Base-by-base conservation (phyloP, 2,888 invertebrate genomes). In the Cistogaster globosa region DNA sequence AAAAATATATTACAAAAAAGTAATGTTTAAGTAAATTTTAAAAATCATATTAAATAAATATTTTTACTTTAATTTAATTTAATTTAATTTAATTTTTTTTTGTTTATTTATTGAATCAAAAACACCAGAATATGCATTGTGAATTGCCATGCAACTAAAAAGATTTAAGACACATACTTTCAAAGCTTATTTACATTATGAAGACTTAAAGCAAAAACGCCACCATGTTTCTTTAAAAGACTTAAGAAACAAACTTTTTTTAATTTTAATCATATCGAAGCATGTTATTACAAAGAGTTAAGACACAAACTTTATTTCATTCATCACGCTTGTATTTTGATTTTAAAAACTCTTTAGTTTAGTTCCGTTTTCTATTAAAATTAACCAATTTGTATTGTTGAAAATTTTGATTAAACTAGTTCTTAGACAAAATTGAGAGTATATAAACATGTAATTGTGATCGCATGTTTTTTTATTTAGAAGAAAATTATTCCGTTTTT, bases 201-300 rank as follows among this genome's bases (percentile, higher is more conserved):
- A 84, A 76, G 84, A 86, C 76, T 86, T 74, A 80, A 79, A 74
- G 22, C 42, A 62, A 69, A 86, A 88, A 87, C 86, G 86, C 42
- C n/a, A 3, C 2, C 1, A 26, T 26, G 77, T 48, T 60, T 9
- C 2, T 11, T 36, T 11, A 20, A 16, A 55, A 55, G 38, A 68
- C 53, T 68, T 68, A 18, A 51, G 32, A 11, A 7, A 18, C 11
- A 5, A 68, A 68, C 53, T 38, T 53, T 42, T 38, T 20, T n/a
- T n/a, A n/a, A 7, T 18, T 36, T 55, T 48, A 5, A 14, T 16
- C 45, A n/a, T 12, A n/a, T 7, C 6, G n/a, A 16, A n/a, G 2
- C 5, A 5, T n/a, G 6, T 5, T n/a, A n/a, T 7, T 32, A 2
- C 0, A 60, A 71, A 71, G 48, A 71, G 58, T 58, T 48, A 72